Evolutionary conservation across 2,888 invertebrate genomes (phyloP), one percentile per base, ranked within the genome.

Genomic region (Phengaris alcon): DNA sequence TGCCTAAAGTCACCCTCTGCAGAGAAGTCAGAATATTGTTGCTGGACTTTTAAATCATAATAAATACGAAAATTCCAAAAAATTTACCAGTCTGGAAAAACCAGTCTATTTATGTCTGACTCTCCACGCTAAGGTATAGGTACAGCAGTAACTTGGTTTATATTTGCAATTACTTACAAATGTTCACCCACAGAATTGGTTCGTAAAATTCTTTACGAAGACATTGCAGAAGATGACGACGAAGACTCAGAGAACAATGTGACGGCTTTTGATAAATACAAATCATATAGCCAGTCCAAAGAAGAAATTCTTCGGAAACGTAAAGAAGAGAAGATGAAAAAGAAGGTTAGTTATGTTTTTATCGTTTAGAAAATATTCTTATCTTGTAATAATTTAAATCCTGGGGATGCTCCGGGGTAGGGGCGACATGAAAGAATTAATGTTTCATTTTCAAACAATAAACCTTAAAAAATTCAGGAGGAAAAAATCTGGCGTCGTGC

Each of bases 121-220:
- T 35, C 35, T 35, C 4, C 35, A 35, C 35, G 4, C 35, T 35
- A 35, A 35, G 35, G 4, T 35, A 35, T 35, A 35, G 35, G 35
- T 35, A 35, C 4, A 48, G 48, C 0, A 48, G 48, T 48, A 48
- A 48, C 6, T 48, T 48, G 48, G 48, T 8, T 48, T 48, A 48
- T 48, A 48, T 10, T 12, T 52, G 4, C 10, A 52, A 52, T 12
- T 52, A 4, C 10, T 64, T 1, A 3, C 13, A 44, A 64, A 12
- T 10, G 12, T 55, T 12, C 51, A 13, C 64, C 80, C 79, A 15
- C 78, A 92, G 92, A 86, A 6, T 77, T 92, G 59, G 87, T 88
- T 2, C 86, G 92, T 3, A 85, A 82, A 78, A 92, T 92, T 13
- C 84, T 93, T 0, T 91, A 93, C 77, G 87, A 91, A 82, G 90